A percentile compares a stretch with the other conserved stretches of the same genome.
Evolutionary conservation across 30 jellyfish, hydroid and myxozoan species (phyloP).

Genomic region (Mastigias papua): DNA sequence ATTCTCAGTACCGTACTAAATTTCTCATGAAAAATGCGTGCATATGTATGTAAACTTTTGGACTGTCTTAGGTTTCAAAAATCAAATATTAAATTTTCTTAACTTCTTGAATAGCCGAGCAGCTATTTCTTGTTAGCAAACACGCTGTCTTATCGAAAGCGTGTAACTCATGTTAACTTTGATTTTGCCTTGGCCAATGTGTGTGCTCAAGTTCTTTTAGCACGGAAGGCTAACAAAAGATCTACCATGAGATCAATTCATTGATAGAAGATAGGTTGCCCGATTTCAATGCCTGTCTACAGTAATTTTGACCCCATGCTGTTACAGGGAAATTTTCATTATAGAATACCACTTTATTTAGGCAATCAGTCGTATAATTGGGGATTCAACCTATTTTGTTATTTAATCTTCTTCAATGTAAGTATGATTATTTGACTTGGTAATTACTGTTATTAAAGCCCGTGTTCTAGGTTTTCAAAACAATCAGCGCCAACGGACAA

Average conservation of each 20-base stretch:
- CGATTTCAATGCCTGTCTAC: conserved; percentile 35
- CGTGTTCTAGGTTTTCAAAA: background rate
- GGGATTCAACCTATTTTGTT: background rate
- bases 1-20: too few relatives aligned
- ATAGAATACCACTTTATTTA: background rate
- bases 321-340: conserved; percentile 22
- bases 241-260: background rate
- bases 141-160: too few relatives aligned
- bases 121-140: too few relatives aligned
- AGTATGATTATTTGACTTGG: background rate
- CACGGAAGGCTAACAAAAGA: background rate
- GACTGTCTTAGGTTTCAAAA: too few relatives aligned
- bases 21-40: background rate
- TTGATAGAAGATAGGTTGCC: background rate
- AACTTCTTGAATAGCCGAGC: too few relatives aligned
- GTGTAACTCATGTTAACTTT: too few relatives aligned
- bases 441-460: background rate
- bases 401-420: conserved; percentile 18
- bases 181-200: too few relatives aligned
- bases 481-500: conserved; percentile 23
- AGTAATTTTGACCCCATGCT: conserved; percentile 33
- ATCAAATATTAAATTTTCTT: too few relatives aligned
- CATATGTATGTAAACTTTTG: background rate
- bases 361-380: conserved; percentile 34
- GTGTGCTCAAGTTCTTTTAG: too few relatives aligned